Evolutionary conservation across 2,113 vertebrate species (phyloP).

Genomic region (Sapajus apella): DNA sequence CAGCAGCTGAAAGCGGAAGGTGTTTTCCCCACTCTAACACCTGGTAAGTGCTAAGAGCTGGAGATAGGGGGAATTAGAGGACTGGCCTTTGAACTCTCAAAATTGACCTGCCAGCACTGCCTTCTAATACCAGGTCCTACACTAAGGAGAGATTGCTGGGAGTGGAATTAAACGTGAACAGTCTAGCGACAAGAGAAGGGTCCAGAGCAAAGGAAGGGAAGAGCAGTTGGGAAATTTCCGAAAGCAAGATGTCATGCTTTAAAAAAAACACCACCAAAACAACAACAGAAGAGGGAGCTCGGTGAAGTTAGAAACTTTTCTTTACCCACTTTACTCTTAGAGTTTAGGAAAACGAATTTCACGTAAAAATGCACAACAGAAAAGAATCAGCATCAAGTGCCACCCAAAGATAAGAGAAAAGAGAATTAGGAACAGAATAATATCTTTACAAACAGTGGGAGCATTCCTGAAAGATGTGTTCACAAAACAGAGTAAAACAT

Average conservation of each 20-base stretch:
- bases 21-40: not conserved
- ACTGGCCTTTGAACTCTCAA: not conserved
- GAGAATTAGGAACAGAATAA: not conserved
- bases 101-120: not conserved
- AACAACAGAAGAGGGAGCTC: slow-evolving; percentile 55
- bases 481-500: not conserved
- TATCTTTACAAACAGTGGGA: not conserved
- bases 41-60: not conserved
- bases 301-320: slow-evolving; percentile 27
- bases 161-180: not conserved
- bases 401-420: not conserved
- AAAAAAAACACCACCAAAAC: not conserved
- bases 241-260: not conserved
- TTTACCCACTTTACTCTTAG: not conserved
- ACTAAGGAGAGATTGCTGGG: not conserved
- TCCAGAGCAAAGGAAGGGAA: not conserved
- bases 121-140: not conserved
- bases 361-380: not conserved
- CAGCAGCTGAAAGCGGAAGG: not conserved
- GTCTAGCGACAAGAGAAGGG: not conserved
- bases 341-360: slow-evolving; percentile 34
- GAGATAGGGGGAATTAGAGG: not conserved
- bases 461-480: not conserved
- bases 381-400: not conserved
- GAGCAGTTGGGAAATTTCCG: not conserved